These are phyloP conservation scores for Taxidea taxus DNA, from an alignment of 2,113 vertebrate genomes.

Conservation along the genomic window DNA sequence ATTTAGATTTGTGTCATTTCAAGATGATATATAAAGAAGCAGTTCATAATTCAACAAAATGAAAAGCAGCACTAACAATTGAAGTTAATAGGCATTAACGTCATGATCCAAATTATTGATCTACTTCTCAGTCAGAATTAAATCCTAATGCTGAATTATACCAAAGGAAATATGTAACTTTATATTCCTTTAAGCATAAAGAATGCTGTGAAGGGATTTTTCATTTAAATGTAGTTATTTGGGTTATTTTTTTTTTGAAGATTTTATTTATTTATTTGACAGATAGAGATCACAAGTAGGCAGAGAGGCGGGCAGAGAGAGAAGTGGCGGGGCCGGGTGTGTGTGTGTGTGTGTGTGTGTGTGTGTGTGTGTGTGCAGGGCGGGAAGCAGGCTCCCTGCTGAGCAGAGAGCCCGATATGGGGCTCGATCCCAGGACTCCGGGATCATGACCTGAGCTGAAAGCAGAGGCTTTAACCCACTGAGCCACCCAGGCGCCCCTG, in stretches of 20 bases:
- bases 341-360: too few species aligned
- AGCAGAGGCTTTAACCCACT: too few species aligned
- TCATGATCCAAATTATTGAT: slow-evolving; percentile 33
- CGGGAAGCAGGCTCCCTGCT: too few species aligned
- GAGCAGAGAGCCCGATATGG: too few species aligned
- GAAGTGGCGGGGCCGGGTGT: too few species aligned
- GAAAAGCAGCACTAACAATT: background rate
- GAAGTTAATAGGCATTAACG: background rate
- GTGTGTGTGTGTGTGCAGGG: too few species aligned
- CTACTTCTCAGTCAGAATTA: slow-evolving; percentile 30
- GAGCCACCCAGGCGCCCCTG: too few species aligned
- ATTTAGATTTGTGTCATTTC: background rate
- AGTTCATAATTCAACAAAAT: slow-evolving; percentile 30
- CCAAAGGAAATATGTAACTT: slow-evolving; percentile 35
- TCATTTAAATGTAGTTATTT: slow-evolving; percentile 25
- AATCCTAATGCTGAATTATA: slow-evolving; percentile 27
- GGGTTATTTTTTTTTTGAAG: slow-evolving; percentile 20
- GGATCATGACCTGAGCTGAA: too few species aligned
- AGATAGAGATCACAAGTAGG: too few species aligned
- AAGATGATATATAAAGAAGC: background rate
- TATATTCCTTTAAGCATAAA: slow-evolving; percentile 27
- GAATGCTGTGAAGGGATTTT: background rate
- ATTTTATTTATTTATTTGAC: too few species aligned
- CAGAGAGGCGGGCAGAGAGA: too few species aligned
- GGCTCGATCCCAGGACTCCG: too few species aligned